Evolutionary conservation across 2,797 vertebrate genomes (phyloP).

Genomic region (Alca torda): DNA sequence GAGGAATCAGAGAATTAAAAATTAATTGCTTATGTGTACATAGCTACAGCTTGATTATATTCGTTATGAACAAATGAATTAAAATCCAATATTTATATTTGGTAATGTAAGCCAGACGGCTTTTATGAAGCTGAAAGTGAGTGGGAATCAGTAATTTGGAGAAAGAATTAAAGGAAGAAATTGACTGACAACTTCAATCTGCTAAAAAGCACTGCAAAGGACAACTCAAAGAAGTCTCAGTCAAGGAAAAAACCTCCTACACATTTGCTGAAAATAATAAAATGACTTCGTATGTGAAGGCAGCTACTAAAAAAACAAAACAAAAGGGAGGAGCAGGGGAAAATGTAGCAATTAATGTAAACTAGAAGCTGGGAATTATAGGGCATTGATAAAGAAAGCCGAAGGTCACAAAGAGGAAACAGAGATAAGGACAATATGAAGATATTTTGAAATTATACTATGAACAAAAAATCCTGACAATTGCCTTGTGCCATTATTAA

Average conservation of each 20-base stretch:
- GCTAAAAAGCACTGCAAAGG: not conserved
- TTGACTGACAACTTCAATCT: not conserved
- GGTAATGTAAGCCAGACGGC: not conserved
- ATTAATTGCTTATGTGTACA: not conserved
- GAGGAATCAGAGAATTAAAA: not conserved
- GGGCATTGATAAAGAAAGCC: not conserved
- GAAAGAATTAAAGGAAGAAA: not conserved
- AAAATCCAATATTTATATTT: not conserved
- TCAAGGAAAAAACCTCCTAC: not conserved
- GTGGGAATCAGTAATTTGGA: not conserved
- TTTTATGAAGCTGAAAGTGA: not conserved
- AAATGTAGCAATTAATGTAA: not conserved
- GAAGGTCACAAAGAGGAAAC: not conserved
- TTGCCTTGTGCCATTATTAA: not conserved
- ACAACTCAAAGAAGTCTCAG: not conserved
- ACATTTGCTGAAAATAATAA: not conserved
- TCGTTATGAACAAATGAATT: not conserved
- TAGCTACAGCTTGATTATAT: not conserved
- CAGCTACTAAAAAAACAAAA: not conserved
- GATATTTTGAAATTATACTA: not conserved
- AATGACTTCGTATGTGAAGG: not conserved
- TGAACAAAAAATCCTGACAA: not conserved
- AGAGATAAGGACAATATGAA: not conserved
- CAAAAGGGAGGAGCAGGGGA: not conserved
- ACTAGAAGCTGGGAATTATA: not conserved